These are phyloP conservation scores for Caenorhabditis tropicalis DNA, from an alignment of 1,140 invertebrate genomes.

Conservation along the genomic window DNA sequence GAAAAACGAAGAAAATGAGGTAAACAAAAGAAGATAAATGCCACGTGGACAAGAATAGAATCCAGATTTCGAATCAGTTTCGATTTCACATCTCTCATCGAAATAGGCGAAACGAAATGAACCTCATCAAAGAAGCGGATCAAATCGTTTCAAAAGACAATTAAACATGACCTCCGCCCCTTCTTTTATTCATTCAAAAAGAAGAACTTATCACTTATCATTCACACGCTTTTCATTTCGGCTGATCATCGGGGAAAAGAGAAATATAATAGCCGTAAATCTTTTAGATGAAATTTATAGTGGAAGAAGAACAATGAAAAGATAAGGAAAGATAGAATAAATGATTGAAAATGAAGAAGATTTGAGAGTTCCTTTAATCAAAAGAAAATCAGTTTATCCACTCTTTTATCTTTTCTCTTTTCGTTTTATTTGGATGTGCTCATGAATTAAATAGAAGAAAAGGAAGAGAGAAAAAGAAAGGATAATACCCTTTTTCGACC, in stretches of 20 bases:
- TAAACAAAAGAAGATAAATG: background rate
- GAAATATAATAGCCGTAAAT: conserved; percentile 29
- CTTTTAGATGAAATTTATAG: background rate
- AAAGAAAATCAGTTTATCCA: background rate
- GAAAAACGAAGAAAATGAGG: background rate
- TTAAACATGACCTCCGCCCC: conserved; percentile 31
- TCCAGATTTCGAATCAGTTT: background rate
- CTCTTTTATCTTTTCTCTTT: no score
- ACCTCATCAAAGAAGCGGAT: conserved; percentile 38
- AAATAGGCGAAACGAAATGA: conserved; percentile 2
- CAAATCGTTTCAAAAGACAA: conserved; percentile 39
- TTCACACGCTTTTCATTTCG: conserved; percentile 24
- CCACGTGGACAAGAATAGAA: background rate
- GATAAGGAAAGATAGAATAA: background rate
- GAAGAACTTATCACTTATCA: conserved; percentile 9
- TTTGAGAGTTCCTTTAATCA: background rate
- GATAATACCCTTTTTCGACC: conserved; percentile 17
- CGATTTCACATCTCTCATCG: background rate
- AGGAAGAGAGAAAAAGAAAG: background rate
- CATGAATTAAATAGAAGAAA: background rate
- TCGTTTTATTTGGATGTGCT: background rate
- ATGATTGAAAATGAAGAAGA: background rate
- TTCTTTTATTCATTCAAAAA: background rate
- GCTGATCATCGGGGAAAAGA: background rate
- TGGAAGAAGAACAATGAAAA: background rate